A percentile compares a stretch with the other conserved stretches of the same genome.
Evolutionary conservation across 2,888 invertebrate species (phyloP).

Genomic region (Lithodes maja): DNA sequence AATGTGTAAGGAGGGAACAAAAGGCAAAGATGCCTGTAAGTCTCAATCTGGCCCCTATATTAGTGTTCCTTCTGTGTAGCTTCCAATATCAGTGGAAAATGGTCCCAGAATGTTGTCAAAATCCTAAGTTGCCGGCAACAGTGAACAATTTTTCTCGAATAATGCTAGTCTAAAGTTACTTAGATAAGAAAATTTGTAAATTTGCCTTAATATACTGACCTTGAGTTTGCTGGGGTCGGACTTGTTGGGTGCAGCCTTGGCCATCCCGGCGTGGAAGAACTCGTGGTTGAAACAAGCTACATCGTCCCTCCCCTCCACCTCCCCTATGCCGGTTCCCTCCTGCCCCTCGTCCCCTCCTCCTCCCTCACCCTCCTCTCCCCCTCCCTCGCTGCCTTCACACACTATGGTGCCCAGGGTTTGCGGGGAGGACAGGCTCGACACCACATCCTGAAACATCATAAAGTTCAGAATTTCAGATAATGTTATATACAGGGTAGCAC

Average conservation of each 20-base stretch:
- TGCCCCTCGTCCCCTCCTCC: background rate
- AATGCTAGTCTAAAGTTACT: no score
- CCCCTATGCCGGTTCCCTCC: slow-evolving; percentile 20
- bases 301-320: slow-evolving; percentile 41
- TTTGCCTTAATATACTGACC: slow-evolving; percentile 10
- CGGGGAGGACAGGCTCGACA: slow-evolving; percentile 38
- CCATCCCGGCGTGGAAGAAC: slow-evolving; percentile 64
- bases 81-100: no score
- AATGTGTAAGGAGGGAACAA: no score
- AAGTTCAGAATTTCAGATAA: no score
- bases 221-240: slow-evolving; percentile 43
- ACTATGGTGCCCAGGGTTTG: slow-evolving; percentile 54
- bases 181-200: background rate
- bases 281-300: slow-evolving; percentile 61
- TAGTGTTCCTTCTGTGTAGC: no score
- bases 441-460: slow-evolving; percentile 46
- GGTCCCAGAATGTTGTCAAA: no score
- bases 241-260: slow-evolving; percentile 52
- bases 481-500: no score
- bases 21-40: no score
- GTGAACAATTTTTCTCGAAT: no score
- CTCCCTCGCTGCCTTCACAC: slow-evolving; percentile 27
- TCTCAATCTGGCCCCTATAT: no score
- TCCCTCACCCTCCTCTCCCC: slow-evolving; percentile 19
- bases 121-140: no score